These are phyloP conservation scores for Hyppa rectilinea DNA, from an alignment of 2,888 invertebrate species.

Conservation along the genomic window DNA sequence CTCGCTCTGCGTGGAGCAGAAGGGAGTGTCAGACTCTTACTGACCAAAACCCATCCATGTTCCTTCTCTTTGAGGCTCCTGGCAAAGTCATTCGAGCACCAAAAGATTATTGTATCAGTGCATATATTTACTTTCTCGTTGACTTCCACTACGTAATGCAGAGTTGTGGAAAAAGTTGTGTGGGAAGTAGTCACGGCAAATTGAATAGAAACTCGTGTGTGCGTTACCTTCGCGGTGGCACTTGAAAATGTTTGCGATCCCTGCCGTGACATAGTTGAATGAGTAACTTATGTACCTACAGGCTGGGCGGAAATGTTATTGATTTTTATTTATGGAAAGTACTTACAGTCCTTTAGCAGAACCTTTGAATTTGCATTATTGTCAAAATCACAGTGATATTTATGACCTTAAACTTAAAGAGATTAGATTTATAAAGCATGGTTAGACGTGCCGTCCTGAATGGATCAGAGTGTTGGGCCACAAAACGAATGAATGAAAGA, in stretches of 20 bases:
- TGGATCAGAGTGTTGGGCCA: no score
- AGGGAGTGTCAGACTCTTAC: no score
- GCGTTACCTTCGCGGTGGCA: conserved; percentile 27
- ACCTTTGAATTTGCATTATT: background rate
- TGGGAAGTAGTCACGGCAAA: conserved; percentile 38
- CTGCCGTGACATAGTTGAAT: conserved; percentile 28
- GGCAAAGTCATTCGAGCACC: background rate
- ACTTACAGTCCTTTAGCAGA: background rate
- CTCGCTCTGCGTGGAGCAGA: no score
- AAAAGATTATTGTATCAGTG: background rate
- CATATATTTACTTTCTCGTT: conserved; percentile 13
- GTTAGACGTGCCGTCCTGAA: no score
- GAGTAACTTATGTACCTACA: conserved; percentile 30
- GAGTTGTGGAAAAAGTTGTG: conserved; percentile 21
- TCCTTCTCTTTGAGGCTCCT: no score
- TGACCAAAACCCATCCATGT: no score
- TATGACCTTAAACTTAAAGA: no score
- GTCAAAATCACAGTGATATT: background rate
- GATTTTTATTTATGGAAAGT: background rate
- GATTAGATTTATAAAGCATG: no score
- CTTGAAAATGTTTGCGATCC: conserved; percentile 45
- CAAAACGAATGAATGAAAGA: no score
- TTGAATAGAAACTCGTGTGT: conserved; percentile 47
- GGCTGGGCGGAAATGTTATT: conserved; percentile 10
- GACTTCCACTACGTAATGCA: background rate